A percentile compares a stretch with the other conserved stretches of the same genome.
These are phyloP conservation scores for Raillietiella orientalis DNA, from an alignment of 2,888 invertebrate genomes.

Conservation along the genomic window DNA sequence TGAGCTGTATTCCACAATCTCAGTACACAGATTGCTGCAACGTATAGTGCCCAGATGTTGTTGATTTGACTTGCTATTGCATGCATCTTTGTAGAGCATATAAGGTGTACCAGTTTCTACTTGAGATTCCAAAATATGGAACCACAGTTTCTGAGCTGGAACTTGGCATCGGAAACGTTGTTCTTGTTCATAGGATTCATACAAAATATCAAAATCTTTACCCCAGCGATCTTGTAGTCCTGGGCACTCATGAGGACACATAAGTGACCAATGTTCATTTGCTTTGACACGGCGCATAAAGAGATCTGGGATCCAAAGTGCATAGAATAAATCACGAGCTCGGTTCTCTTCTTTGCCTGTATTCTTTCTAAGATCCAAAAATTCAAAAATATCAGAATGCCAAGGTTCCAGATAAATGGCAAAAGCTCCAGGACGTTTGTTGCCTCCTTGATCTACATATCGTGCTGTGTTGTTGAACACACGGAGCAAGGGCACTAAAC, in stretches of 20 bases:
- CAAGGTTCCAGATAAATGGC: constrained; percentile 94
- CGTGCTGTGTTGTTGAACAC: constrained; percentile 84
- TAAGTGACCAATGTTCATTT: constrained; percentile 61
- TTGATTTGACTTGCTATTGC: constrained; percentile 89
- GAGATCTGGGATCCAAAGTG: constrained; percentile 88
- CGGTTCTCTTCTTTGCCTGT: constrained; percentile 75
- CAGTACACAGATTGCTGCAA: constrained; percentile 90
- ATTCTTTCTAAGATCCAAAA: constrained; percentile 75
- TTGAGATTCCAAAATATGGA: constrained; percentile 70
- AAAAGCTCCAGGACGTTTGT: constrained; percentile 86
- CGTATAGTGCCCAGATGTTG: constrained; percentile 94
- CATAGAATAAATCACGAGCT: constrained; percentile 84
- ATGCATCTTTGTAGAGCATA: constrained; percentile 85
- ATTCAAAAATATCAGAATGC: constrained; percentile 91
- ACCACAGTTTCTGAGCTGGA: constrained; percentile 65
- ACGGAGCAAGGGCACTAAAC: constrained; percentile 74
- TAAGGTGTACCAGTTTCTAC: constrained; percentile 95
- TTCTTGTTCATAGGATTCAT: constrained; percentile 51
- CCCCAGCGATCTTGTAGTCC: constrained; percentile 79
- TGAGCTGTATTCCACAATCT: constrained; percentile 79
- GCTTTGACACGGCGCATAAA: constrained; percentile 81
- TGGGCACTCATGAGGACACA: constrained; percentile 84
- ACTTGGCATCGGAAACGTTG: constrained; percentile 26
- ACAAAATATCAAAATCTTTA: constrained; percentile 63
- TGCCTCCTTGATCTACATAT: constrained; percentile 93